Evolutionary conservation across 2,888 invertebrate species (phyloP), one percentile per base, ranked within the genome.

Genomic region (Protophormia terraenovae): DNA sequence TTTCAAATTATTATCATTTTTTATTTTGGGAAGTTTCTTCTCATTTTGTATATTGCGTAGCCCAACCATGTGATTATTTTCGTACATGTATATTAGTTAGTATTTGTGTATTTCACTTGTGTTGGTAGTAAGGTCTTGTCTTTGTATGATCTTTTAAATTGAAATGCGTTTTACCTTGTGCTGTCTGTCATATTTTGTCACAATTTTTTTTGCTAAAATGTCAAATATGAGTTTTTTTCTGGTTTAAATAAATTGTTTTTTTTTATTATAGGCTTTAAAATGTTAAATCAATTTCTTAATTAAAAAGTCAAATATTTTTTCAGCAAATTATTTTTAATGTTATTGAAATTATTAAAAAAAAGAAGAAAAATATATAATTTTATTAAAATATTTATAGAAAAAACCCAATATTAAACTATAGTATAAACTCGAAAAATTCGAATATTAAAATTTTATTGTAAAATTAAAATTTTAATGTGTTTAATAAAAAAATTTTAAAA

Each of bases 111-210:
- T 47, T 47, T 45, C 19, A 66, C 29, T 66, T 16, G 45, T 27
- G 10, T 27, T n/a, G n/a, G n/a, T 66, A 47, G 16, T 47, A 45
- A 19, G 16, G 27, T 60, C 16, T 38, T 29, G 41, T 66, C 8
- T 66, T 16, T 66, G 16, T 66, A 5, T 47, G 66, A 66, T 66
- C 45, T 45, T 45, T 67, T 19, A 45, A 64, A 64, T 67, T 67
- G 10, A n/a, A 45, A 67, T 29, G 47, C 27, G 47, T 67, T 67
- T 67, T 47, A 67, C 66, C 66, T 67, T 67, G 66, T 67, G 45
- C 29, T 47, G 47, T 29, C 47, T 67, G 45, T 19, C 47, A 32
- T 47, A 32, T 16, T 16, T 67, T 62, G 38, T 38, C 62, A 41
- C 24, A 24, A n/a, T n/a, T 67, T 16, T n/a, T n/a, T 66, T 29